Evolutionary conservation across 2,888 invertebrate genomes (phyloP).

Genomic region (Galeopsomyia nigrocyanea): DNA sequence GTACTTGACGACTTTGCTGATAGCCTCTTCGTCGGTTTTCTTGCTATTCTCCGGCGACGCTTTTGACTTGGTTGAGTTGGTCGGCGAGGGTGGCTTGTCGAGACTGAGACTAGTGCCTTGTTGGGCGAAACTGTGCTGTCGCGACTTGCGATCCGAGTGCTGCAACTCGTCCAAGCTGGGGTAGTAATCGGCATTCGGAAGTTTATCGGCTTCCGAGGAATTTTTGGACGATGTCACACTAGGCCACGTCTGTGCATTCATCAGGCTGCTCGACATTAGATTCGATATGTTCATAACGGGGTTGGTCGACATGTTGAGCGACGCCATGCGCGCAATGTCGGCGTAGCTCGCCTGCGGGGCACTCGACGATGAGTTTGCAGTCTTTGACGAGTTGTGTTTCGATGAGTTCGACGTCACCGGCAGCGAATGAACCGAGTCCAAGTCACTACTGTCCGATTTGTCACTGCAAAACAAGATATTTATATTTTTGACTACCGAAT

Average conservation of each 20-base stretch:
- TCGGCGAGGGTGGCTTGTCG: slow-evolving; percentile 62
- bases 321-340: slow-evolving; percentile 80
- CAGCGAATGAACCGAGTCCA: slow-evolving; percentile 88
- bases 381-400: slow-evolving; percentile 64
- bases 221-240: slow-evolving; percentile 55
- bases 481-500: neutral
- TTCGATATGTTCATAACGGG: slow-evolving; percentile 61
- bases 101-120: slow-evolving; percentile 58
- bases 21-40: slow-evolving; percentile 62
- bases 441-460: slow-evolving; percentile 86
- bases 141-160: slow-evolving; percentile 59
- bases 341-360: slow-evolving; percentile 81
- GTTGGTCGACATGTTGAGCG: slow-evolving; percentile 62
- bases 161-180: slow-evolving; percentile 66
- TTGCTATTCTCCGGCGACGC: slow-evolving; percentile 56
- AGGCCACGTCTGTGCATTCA: slow-evolving; percentile 61
- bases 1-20: slow-evolving; percentile 66
- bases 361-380: slow-evolving; percentile 65
- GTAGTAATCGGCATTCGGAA: slow-evolving; percentile 63
- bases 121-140: slow-evolving; percentile 62
- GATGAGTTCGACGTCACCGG: slow-evolving; percentile 74
- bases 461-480: slow-evolving; percentile 69
- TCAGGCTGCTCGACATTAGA: slow-evolving; percentile 57
- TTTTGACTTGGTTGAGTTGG: slow-evolving; percentile 57
- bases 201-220: slow-evolving; percentile 62